phyloP scores from a whole-genome alignment of 2,888 invertebrate genomes.

The Epinotia ramella region DNA sequence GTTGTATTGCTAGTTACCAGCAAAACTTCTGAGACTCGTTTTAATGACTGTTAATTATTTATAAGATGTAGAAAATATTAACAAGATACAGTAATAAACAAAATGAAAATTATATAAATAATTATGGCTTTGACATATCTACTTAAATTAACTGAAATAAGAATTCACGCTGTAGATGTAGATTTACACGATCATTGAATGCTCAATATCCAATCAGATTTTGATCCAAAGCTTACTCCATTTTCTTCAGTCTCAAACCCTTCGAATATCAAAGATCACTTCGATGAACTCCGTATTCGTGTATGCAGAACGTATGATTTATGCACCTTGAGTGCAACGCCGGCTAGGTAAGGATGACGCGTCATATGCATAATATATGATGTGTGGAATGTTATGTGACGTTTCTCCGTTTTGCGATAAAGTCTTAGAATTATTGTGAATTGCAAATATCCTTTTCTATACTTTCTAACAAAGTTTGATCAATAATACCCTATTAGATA shows the following conservation, averaged over 20 bases:
- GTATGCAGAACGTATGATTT: constrained; percentile 78
- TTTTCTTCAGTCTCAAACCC: constrained; percentile 1
- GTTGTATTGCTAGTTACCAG: neutral
- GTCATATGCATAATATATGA: constrained; percentile 47
- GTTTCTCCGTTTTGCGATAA: constrained; percentile 23
- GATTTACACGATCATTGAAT: neutral
- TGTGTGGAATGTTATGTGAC: constrained; percentile 34
- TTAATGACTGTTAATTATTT: neutral
- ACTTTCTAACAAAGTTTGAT: neutral
- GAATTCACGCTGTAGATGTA: neutral
- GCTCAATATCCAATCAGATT: neutral
- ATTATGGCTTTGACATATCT: no score
- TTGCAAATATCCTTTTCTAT: neutral
- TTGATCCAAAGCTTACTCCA: constrained; percentile 8
- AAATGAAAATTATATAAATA: no score
- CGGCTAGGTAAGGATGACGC: constrained; percentile 41
- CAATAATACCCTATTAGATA: no score
- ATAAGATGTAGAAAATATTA: no score
- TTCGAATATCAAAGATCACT: constrained; percentile 59
- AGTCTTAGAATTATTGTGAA: constrained; percentile 11
- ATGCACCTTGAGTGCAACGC: constrained; percentile 64
- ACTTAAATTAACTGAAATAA: neutral
- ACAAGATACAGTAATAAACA: no score
- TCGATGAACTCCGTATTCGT: constrained; percentile 69
- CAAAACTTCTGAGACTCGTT: neutral